Evolutionary conservation across 1,140 invertebrate species (phyloP).

Genomic region (Meteorus sp.): DNA sequence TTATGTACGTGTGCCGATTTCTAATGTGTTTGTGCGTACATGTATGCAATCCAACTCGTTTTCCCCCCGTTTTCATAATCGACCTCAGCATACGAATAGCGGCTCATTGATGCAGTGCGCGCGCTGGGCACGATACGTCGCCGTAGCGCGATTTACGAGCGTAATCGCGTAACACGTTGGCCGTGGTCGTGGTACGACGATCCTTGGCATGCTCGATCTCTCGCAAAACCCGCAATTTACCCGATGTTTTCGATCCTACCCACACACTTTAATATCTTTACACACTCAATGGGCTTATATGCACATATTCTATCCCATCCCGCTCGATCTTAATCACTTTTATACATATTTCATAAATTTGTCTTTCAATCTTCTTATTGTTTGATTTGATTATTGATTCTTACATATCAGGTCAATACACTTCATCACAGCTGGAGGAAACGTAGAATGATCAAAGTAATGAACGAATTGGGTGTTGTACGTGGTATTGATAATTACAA

Average conservation of each 20-base stretch:
- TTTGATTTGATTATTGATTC: too few species aligned
- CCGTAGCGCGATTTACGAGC: conserved; percentile 27
- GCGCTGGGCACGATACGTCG: conserved; percentile 20
- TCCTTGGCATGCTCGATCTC: conserved; percentile 1
- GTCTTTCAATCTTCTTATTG: background rate
- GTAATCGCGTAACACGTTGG: conserved; percentile 32
- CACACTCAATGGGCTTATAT: background rate
- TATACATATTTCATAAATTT: background rate
- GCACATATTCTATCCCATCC: background rate
- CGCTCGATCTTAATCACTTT: background rate
- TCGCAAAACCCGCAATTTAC: conserved; percentile 12
- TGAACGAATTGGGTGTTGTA: background rate
- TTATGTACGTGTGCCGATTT: background rate
- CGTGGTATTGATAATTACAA: background rate
- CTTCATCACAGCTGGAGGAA: conserved; percentile 19
- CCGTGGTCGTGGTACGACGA: conserved; percentile 18
- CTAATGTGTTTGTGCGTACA: conserved; percentile 6
- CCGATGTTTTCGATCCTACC: conserved; percentile 13
- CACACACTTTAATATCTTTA: background rate
- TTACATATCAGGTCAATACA: conserved; percentile 16
- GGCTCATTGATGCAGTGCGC: conserved; percentile 19
- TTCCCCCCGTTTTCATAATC: conserved; percentile 20
- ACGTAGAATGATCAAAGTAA: conserved; percentile 13
- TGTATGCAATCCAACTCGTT: background rate
- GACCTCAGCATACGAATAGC: conserved; percentile 21